Evolutionary conservation across 2,113 vertebrate genomes (phyloP).

Genomic region (Ciconia maguari): DNA sequence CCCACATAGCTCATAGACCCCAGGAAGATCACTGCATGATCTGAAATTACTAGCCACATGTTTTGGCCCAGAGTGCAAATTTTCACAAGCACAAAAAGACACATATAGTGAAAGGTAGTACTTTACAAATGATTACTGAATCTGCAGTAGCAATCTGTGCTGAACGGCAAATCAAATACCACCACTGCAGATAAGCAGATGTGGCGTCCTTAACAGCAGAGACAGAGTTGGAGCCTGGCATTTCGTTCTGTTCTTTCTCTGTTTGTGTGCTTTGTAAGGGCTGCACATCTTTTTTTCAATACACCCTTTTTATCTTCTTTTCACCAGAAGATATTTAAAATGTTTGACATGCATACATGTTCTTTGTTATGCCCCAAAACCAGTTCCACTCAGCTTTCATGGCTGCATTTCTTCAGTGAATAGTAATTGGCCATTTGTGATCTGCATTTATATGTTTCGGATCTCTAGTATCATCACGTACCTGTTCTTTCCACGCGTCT

Average conservation of each 20-base stretch:
- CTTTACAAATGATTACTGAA: neutral
- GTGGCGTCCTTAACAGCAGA: neutral
- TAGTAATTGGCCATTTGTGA: neutral
- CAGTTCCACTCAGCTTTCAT: neutral
- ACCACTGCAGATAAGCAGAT: neutral
- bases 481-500: neutral
- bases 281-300: fast-evolving
- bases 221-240: neutral
- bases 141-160: neutral
- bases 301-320: neutral
- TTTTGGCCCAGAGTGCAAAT: neutral
- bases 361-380: neutral
- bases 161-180: neutral
- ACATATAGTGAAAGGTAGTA: neutral
- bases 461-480: neutral
- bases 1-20: fast-evolving
- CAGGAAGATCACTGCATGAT: too few species aligned
- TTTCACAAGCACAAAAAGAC: neutral
- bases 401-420: neutral
- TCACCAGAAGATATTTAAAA: neutral
- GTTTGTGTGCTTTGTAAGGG: neutral
- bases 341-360: fast-evolving
- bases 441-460: neutral
- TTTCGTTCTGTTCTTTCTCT: neutral
- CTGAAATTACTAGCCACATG: neutral